Conservation (phyloP, 2,888 invertebrate genomes). For the Caenorhabditis japonica region DNA sequence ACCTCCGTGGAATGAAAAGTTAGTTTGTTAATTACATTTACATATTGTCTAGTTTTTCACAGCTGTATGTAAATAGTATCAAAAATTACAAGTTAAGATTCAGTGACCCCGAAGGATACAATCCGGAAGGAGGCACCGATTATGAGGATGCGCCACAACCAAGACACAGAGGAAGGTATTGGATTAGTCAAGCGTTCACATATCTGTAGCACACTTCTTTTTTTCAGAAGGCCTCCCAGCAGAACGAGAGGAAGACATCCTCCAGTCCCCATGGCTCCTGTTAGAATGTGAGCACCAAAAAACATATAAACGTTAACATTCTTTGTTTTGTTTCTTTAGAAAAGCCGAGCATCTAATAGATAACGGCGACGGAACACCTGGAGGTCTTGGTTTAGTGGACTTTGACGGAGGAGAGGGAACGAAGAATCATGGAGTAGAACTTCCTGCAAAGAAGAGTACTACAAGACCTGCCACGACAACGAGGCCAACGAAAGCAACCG, state of each 20-base stretch:
- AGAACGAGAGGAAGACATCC: constrained; percentile 28
- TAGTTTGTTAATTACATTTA: no score
- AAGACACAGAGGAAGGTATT: constrained; percentile 22
- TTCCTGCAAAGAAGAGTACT: no score
- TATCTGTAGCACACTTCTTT: no score
- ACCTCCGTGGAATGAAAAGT: constrained; percentile 36
- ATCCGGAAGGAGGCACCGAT: constrained; percentile 8
- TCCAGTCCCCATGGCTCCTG: constrained; percentile 27
- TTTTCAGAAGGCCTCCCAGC: constrained; percentile 18
- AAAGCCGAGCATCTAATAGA: constrained; percentile 25
- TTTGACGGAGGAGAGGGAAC: neutral
- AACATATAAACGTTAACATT: neutral
- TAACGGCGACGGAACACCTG: constrained; percentile 8
- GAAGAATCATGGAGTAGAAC: neutral
- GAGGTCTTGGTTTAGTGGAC: no score
- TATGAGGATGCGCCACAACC: constrained; percentile 10
- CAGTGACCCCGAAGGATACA: constrained; percentile 39
- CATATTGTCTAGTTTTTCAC: no score
- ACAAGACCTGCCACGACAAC: no score
- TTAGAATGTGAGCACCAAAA: constrained; percentile 13
- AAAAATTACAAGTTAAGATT: constrained; percentile 40
- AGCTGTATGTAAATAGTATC: no score
- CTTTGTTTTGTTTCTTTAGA: no score
- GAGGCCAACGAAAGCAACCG: neutral
- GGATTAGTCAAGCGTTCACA: neutral